Percentiles rank a stretch among this genome's conserved stretches.
Evolutionary conservation across 2,888 invertebrate species (phyloP).

Genomic region (Lydus trimaculatus): DNA sequence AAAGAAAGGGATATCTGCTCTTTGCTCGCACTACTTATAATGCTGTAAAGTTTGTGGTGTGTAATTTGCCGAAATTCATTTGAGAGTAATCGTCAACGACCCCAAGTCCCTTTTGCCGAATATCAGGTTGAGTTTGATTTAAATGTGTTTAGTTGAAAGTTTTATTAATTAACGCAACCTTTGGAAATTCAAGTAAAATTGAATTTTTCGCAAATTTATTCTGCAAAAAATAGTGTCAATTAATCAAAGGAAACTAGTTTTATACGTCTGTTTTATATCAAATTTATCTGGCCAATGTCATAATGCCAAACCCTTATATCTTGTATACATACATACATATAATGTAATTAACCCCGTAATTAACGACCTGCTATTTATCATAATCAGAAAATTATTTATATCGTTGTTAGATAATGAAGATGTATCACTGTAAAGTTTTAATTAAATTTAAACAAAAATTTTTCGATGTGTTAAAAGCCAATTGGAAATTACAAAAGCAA

Average conservation of each 20-base stretch:
- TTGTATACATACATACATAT: no score
- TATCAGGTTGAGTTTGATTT: slow-evolving; percentile 24
- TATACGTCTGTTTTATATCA: not conserved
- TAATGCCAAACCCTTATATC: not conserved
- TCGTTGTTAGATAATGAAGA: not conserved
- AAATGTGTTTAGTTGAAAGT: slow-evolving; percentile 22
- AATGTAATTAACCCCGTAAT: no score
- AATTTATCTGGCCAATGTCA: not conserved
- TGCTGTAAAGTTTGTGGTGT: slow-evolving; percentile 27
- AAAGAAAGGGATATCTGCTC: no score
- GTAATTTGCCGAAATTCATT: slow-evolving; percentile 31
- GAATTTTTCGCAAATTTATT: not conserved
- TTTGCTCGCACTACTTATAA: not conserved
- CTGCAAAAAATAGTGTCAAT: not conserved
- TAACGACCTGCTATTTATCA: not conserved
- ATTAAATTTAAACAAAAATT: not conserved
- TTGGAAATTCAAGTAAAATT: not conserved
- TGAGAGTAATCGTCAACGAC: slow-evolving; percentile 28
- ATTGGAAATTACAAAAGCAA: not conserved
- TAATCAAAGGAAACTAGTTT: not conserved
- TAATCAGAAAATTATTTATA: not conserved
- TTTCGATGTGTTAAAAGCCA: no score
- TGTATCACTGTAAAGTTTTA: not conserved
- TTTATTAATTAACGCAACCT: slow-evolving; percentile 27
- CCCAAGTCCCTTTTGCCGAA: slow-evolving; percentile 17